A percentile compares a stretch with the other conserved stretches of the same genome.
Evolutionary conservation across 2,113 vertebrate species (phyloP).

Genomic region (Pachyramphus minor): DNA sequence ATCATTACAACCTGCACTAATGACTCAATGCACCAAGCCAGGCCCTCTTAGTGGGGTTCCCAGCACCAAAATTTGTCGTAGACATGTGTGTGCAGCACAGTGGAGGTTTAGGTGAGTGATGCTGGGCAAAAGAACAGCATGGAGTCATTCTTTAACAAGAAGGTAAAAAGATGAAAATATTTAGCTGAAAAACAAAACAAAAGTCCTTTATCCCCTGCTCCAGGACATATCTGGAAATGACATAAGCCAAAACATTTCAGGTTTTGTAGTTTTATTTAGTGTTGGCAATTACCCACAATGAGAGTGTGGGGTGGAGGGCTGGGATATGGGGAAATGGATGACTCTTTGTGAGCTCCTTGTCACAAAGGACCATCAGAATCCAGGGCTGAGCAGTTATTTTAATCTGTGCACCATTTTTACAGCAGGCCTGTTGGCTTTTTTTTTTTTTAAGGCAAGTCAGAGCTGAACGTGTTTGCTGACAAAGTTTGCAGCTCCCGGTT

Average conservation of each 20-base stretch:
- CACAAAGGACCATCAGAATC: neutral
- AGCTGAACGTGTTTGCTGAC: neutral
- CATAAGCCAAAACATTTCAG: neutral
- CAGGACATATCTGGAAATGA: neutral
- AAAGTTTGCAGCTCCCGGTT: rapidly evolving
- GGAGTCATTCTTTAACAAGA: neutral
- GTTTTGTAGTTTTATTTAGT: neutral
- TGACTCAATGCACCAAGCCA: rapidly evolving
- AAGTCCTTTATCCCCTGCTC: neutral
- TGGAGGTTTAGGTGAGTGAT: neutral
- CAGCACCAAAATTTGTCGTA: neutral
- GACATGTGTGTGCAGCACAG: rapidly evolving
- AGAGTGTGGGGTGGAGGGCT: neutral
- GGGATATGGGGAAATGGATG: neutral
- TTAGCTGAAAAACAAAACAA: neutral
- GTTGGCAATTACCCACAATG: neutral
- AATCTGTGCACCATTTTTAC: neutral
- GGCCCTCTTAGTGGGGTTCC: neutral
- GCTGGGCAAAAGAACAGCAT: neutral
- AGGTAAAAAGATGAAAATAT: neutral
- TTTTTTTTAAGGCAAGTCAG: neutral
- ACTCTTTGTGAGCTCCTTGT: neutral
- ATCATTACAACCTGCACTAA: neutral
- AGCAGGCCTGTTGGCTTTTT: neutral
- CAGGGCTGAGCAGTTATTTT: neutral